A percentile compares a stretch with the other conserved stretches of the same genome.
Conservation (phyloP, 1,140 invertebrate genomes). For the Diorhabda sublineata region DNA sequence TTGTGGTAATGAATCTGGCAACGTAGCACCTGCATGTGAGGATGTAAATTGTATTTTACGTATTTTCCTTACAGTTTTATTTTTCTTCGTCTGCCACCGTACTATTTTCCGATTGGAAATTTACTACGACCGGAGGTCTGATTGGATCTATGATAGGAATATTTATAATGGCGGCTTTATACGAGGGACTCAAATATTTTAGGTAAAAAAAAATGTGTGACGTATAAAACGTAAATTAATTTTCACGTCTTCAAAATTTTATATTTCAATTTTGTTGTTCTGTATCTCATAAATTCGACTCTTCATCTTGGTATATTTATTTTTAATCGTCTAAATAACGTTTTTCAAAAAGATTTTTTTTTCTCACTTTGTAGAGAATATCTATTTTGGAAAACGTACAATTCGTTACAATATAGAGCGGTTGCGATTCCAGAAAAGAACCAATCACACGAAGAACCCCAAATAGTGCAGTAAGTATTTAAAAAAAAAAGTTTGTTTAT, state of each 20-base stretch:
- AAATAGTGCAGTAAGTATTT: slow-evolving; percentile 67
- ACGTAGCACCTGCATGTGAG: too few species aligned
- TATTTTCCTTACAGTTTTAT: slow-evolving; percentile 68
- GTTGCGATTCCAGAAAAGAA: slow-evolving; percentile 70
- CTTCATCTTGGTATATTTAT: not conserved
- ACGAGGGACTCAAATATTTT: slow-evolving; percentile 90
- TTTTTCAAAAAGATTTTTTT: too few species aligned
- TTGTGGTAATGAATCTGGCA: too few species aligned
- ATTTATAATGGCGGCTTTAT: slow-evolving; percentile 78
- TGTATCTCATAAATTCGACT: too few species aligned
- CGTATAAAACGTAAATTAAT: too few species aligned
- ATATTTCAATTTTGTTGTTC: not conserved
- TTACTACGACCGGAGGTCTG: slow-evolving; percentile 65
- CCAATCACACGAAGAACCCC: slow-evolving; percentile 59
- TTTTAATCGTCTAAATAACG: not conserved
- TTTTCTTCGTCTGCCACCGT: slow-evolving; percentile 68
- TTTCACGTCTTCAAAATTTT: too few species aligned
- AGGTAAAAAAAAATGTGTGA: slow-evolving; percentile 44
- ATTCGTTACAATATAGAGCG: slow-evolving; percentile 62
- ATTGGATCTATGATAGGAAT: slow-evolving; percentile 82
- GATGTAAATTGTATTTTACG: not conserved
- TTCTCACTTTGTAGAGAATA: slow-evolving; percentile 57
- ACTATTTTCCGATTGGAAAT: slow-evolving; percentile 76
- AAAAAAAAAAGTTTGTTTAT: not conserved
- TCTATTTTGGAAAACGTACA: slow-evolving; percentile 78